Base-by-base conservation (phyloP, 1,140 invertebrate species). In the Danaus plexippus region DNA sequence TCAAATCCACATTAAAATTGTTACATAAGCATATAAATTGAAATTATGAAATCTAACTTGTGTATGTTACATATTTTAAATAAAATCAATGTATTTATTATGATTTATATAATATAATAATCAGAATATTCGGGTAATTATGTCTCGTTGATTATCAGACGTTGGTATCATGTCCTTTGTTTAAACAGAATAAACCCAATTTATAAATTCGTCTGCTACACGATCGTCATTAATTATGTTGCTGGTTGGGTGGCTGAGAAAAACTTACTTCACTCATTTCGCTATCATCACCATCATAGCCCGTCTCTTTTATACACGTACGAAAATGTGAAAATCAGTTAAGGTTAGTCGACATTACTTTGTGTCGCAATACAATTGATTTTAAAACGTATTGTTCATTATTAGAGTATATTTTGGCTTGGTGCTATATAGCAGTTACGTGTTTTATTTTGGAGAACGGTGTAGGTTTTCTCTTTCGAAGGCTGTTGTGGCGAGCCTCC, bases 141-240 rank as follows among this genome's bases (percentile, higher is more conserved):
- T 70, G 69, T 69, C 63, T 58, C 64, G 59, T 67, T 69, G 73
- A 77, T 76, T 59, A 41, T 42, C 56, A 73, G 77, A 80, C 77
- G 57, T 51, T 65, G 53, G 54, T 77, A 80, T 80, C 80, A 77
- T 70, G 73, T 67, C 63, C 74, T 82, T 80, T 77, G 77, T 79
- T 80, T 73, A 80, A 78, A 77, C 67, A 67, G 66, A 81, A 80
- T 83, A 75, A 77, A 81, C 73, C 70, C 79, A 82, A 81, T 86
- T 81, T 86, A 83, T 84, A 85, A 84, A 86, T 86, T 79, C 80
- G 80, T 84, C 77, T 75, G 66, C 73, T 56, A 85, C 83, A 83
- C 80, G 80, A 82, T 69, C 71, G 62, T 78, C 83, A 86, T 86
- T 86, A 86, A 86, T 86, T 86, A 86, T 86, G 83, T 86, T 86